Conservation (phyloP, 2,113 vertebrate species). For the Eupsittula cactorum region DNA sequence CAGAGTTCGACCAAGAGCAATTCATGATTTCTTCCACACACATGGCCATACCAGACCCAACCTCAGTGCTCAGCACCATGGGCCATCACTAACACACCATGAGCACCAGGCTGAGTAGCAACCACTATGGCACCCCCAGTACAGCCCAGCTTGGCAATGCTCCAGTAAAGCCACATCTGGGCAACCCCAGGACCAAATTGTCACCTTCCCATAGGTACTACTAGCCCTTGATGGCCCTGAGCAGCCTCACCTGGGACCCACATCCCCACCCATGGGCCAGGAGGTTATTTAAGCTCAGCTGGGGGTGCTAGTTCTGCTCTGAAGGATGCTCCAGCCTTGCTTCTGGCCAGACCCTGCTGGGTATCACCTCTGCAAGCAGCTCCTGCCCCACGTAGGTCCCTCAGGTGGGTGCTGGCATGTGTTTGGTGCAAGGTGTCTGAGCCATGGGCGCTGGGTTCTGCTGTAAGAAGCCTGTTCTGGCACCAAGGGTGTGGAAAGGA, state of each 20-base stretch:
- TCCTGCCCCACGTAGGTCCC: neutral
- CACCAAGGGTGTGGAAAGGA: neutral
- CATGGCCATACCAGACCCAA: neutral
- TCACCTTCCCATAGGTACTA: neutral
- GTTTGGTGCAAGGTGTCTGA: neutral
- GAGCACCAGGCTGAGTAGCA: neutral
- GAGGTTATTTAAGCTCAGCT: neutral
- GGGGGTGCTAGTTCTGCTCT: fast-evolving
- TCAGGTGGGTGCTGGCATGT: neutral
- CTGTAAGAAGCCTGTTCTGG: neutral
- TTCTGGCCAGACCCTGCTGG: fast-evolving
- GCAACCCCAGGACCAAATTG: neutral
- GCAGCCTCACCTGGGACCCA: neutral
- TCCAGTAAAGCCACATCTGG: neutral
- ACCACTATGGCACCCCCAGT: neutral
- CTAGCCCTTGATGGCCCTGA: neutral
- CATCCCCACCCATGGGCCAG: neutral
- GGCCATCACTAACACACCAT: fast-evolving
- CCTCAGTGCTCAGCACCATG: neutral
- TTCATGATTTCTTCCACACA: neutral
- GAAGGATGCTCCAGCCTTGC: neutral
- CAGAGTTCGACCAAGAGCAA: neutral
- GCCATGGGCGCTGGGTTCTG: neutral
- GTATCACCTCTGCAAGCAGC: neutral
- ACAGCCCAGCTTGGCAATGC: neutral